Evolutionary conservation across 2,888 invertebrate species (phyloP), one percentile per base, ranked within the genome.

Genomic region (Sarcophaga caerulescens): DNA sequence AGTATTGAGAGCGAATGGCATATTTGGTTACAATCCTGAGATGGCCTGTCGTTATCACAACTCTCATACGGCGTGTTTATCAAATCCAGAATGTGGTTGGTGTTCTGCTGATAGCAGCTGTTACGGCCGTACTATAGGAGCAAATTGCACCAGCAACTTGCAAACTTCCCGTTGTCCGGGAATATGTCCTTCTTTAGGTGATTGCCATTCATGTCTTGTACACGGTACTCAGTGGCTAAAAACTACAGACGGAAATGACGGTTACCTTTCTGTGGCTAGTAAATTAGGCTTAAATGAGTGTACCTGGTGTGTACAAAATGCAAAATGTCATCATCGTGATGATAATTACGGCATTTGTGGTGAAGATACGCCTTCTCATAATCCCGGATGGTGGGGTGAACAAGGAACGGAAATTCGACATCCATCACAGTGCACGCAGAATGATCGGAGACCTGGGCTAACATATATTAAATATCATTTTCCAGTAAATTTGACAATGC

Each of bases 41-140:
- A 95, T 95, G 62, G 95, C 96, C 3, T 97, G 97, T 89, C 95
- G 95, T 19, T 94, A 95, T 47, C 97, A 97, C 91, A 95, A 95
- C 88, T 95, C 95, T 47, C 95, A 97, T 89, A 95, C 96, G 1
- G 97, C 97, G 90, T 98, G 98, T 90, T 95, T 97, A 0, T 96
- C 97, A 0, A 98, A 98, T 93, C 98, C 98, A 0, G 98, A 98
- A 92, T 99, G 98, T 91, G 98, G 98, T 17, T 98, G 98, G 98
- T 98, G 98, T 92, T 97, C 97, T 0, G 96, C 96, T 35, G 96
- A 96, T 88, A 96, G 95, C 88, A 95, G 94, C 85, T 97, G 97
- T 90, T 97, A 97, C 90, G 97, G 97, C 1, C 95, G 97, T 84
- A 97, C 97, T 2, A 95, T 97, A 70, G 97, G 97, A 0, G 96